Conservation (phyloP, 2,888 invertebrate genomes). For the Mythimna loreyi region DNA sequence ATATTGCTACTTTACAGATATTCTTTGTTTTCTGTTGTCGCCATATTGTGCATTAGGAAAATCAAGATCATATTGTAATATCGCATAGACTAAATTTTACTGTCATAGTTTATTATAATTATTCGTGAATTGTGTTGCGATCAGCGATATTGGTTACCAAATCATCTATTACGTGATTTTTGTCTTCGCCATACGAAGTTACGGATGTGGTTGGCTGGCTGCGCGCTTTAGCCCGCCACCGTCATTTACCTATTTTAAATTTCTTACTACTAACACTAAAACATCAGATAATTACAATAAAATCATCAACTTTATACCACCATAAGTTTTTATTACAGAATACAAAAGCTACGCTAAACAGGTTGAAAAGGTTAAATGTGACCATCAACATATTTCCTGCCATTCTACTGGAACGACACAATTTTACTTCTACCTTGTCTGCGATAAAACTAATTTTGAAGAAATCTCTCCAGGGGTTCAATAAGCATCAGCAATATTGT, state of each 20-base stretch:
- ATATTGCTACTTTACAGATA: slow-evolving; percentile 72
- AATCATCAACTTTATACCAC: background rate
- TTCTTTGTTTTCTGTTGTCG: slow-evolving; percentile 86
- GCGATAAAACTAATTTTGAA: background rate
- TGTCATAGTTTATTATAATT: slow-evolving; percentile 55
- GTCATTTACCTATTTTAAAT: slow-evolving; percentile 27
- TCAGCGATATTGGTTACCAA: slow-evolving; percentile 60
- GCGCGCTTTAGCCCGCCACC: slow-evolving; percentile 34
- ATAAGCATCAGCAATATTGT: background rate
- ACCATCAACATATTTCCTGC: background rate
- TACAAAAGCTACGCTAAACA: background rate
- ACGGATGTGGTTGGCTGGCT: slow-evolving; percentile 51
- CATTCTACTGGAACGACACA: too few relatives aligned
- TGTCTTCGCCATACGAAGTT: slow-evolving; percentile 36
- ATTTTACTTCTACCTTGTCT: background rate
- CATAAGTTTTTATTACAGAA: background rate
- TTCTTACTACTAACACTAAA: too few relatives aligned
- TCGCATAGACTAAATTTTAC: slow-evolving; percentile 51
- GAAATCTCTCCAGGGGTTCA: background rate
- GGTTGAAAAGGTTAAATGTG: background rate
- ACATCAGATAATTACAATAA: background rate
- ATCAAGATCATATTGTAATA: slow-evolving; percentile 70
- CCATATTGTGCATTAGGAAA: slow-evolving; percentile 84
- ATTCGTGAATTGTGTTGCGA: slow-evolving; percentile 54
- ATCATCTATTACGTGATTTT: slow-evolving; percentile 58